Percentiles rank a stretch among this genome's conserved stretches.
Conservation (phyloP, 2,113 vertebrate species). For the Oryzias celebensis region DNA sequence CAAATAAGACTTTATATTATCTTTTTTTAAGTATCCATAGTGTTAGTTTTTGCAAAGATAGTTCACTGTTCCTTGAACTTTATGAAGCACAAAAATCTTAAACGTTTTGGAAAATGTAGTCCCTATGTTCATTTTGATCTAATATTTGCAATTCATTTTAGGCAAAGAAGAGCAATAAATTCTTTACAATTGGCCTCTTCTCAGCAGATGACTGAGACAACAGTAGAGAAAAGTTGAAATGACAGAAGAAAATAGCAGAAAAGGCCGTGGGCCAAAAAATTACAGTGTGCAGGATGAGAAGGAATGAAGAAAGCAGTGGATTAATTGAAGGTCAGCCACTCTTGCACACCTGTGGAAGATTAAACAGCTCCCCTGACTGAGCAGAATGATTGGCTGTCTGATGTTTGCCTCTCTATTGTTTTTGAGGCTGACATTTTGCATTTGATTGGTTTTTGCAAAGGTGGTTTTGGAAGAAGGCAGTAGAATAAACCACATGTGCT, state of each 20-base stretch:
- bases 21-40: no score
- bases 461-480: constrained; percentile 9
- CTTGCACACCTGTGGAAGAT: constrained; percentile 8
- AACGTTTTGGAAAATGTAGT: no score
- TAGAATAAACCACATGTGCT: constrained; percentile 14
- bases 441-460: constrained; percentile 22
- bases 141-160: no score
- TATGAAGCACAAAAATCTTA: no score
- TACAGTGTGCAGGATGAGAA: neutral
- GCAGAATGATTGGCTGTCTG: constrained; percentile 6
- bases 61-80: no score
- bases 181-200: no score
- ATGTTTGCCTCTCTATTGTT: neutral
- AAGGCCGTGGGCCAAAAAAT: neutral
- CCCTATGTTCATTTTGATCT: no score
- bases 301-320: neutral
- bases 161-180: no score
- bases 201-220: neutral
- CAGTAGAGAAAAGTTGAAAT: constrained; percentile 4
- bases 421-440: constrained; percentile 16
- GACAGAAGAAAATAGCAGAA: neutral
- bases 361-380: neutral
- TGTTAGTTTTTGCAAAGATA: no score
- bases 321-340: constrained; percentile 26
- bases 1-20: no score